phyloP scores from a whole-genome alignment of 2,113 vertebrate genomes.

The Megaceryle maxima region DNA sequence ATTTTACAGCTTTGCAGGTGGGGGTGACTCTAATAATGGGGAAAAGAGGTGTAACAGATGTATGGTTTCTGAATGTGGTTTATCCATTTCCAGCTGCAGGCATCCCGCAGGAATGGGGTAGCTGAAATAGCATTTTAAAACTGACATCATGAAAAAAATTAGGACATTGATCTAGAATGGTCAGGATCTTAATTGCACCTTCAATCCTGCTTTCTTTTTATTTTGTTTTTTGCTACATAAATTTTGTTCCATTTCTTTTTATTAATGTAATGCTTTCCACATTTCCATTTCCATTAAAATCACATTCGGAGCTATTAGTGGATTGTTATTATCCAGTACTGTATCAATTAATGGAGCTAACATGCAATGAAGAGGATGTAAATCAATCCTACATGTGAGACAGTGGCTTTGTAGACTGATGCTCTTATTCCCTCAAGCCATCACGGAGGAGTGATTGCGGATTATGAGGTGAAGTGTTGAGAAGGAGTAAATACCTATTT shows the following conservation, averaged over 20 bases:
- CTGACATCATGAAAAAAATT: not conserved
- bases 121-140: not conserved
- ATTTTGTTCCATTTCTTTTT: conserved; percentile 51
- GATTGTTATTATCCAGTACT: conserved; percentile 38
- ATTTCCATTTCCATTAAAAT: conserved; percentile 60
- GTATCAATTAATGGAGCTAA: conserved; percentile 68
- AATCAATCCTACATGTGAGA: conserved; percentile 42
- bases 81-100: not conserved
- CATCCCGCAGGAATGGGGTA: not conserved
- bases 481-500: not conserved
- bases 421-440: not conserved
- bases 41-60: not conserved
- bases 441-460: conserved; percentile 1
- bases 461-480: not conserved
- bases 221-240: conserved; percentile 49
- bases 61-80: not conserved
- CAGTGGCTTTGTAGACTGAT: not conserved
- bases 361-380: conserved; percentile 28
- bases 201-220: not conserved
- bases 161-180: not conserved
- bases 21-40: not conserved
- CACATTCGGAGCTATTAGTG: conserved; percentile 55
- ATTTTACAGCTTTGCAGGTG: not conserved
- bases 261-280: conserved; percentile 36
- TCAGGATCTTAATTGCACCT: not conserved